Evolutionary conservation across 1,140 invertebrate genomes (phyloP).

Genomic region (Aphidius ervi): DNA sequence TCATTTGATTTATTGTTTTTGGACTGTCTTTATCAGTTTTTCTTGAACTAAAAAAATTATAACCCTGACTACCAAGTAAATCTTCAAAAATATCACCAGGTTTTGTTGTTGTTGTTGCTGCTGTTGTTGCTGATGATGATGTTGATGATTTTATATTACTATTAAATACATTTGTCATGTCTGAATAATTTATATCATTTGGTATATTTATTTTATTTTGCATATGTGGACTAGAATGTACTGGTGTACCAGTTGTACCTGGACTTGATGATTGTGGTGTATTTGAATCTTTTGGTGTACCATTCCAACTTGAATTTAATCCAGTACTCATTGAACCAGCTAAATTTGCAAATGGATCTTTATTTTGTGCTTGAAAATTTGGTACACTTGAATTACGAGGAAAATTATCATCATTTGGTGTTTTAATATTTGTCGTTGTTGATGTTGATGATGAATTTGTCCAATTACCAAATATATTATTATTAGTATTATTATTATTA

Average conservation of each 20-base stretch:
- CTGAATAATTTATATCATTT: slow-evolving; percentile 27
- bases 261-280: slow-evolving; percentile 49
- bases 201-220: slow-evolving; percentile 40
- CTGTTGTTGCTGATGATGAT: background rate
- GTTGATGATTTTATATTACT: slow-evolving; percentile 16
- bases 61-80: slow-evolving; percentile 82
- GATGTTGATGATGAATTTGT: slow-evolving; percentile 16
- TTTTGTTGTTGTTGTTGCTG: slow-evolving; percentile 47
- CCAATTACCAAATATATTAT: slow-evolving; percentile 40
- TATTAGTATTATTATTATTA: slow-evolving; percentile 22
- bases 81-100: slow-evolving; percentile 82
- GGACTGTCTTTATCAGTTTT: slow-evolving; percentile 74
- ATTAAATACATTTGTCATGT: slow-evolving; percentile 18
- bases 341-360: slow-evolving; percentile 58
- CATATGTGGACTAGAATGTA: slow-evolving; percentile 43
- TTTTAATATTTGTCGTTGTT: slow-evolving; percentile 21
- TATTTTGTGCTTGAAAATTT: slow-evolving; percentile 54
- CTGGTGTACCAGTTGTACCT: slow-evolving; percentile 41
- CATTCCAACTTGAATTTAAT: slow-evolving; percentile 47
- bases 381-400: slow-evolving; percentile 59
- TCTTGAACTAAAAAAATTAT: slow-evolving; percentile 62
- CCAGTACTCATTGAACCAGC: slow-evolving; percentile 44
- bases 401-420: slow-evolving; percentile 46
- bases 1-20: slow-evolving; percentile 88
- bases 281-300: slow-evolving; percentile 44